Base-by-base conservation (phyloP, 2,113 vertebrate species). In the Columbina picui region DNA sequence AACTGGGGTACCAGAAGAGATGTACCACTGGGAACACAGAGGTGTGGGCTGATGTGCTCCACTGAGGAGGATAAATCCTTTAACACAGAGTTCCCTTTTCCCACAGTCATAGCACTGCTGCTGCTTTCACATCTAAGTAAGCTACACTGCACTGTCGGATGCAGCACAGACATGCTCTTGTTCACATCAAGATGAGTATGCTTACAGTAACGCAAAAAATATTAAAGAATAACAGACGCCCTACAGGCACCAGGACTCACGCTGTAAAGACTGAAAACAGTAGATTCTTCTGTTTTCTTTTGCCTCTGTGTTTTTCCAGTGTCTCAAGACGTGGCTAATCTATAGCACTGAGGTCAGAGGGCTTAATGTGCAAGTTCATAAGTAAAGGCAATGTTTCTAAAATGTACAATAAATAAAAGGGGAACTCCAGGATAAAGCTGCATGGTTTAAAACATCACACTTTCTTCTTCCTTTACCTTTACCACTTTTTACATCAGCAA, bases 201-300 rank as follows among this genome's bases (percentile, higher is more conserved):
- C 63, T 76, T 61, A 83, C 36, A 77, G 43, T 3, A 81, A 70
- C 0, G 1, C n/a, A 67, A 45, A n/a, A 91, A 84, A 29, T 32
- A 71, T 63, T 73, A 76, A 87, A 76, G 36, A 87, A 18, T 27
- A 50, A 39, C 89, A 82, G 75, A 79, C 26, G 76, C 27, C 45
- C 41, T 53, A 53, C 19, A 23, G 17, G 64, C 50, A 93, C 6
- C 61, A 45, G 32, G 79, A 82, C 75, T 81, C 56, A 53, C 16
- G 14, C 41, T 36, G 21, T 12, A 7, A 25, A n/a, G 57, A 85
- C 32, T 38, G 38, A 55, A 50, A 83, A 15, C 14, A 79, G 67
- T 27, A 45, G 30, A 69, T 70, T 85, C 53, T 80, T 91, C 78
- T 59, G 30, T 39, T 64, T 64, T 70, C 69, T 83, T 91, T 78